Base-by-base conservation (phyloP, 2,113 vertebrate species). In the Neolamprologus longior region DNA sequence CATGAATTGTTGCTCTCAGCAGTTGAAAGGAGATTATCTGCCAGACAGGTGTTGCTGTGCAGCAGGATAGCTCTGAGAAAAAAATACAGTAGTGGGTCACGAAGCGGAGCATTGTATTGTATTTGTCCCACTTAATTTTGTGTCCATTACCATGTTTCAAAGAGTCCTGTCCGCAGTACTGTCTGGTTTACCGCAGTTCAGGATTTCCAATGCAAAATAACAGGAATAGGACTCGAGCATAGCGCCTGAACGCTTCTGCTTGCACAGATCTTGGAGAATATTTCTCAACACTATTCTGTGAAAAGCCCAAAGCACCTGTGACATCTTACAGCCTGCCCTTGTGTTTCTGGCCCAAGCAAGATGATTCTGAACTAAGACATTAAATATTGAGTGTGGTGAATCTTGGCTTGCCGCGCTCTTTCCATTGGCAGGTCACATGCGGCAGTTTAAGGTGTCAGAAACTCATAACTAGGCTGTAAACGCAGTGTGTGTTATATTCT, bases 331-430 rank as follows among this genome's bases (percentile, higher is more conserved):
- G 84, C 71, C 63, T 78, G 19, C n/a, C 24, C 82, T 86, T 13
- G 82, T 76, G 24, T 90, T 85, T 90, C 87, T 80, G 55, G 83
- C 63, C 80, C 45, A 52, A 89, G 88, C 52, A 71, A 89, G 76
- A 92, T 83, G 78, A 94, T 91, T 88, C 86, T 92, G 82, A 92
- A 84, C 54, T 86, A 84, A 91, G 90, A 90, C 90, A 94, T 96
- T 91, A 94, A 96, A 94, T 95, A 95, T 95, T 93, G 91, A 95
- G 85, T 40, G 83, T 50, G 84, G 86, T 90, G 91, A 93, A 90
- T 94, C 93, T 94, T 95, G 93, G 91, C 89, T 90, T 80, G 68
- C 76, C 9, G 15, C 47, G 78, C 63, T 87, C 80, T 94, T 94
- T 94, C 91, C 93, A 84, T 61, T 90, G 83, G 88, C 84, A 87